Conservation (phyloP, 2,888 invertebrate species). For the Timema cristinae region DNA sequence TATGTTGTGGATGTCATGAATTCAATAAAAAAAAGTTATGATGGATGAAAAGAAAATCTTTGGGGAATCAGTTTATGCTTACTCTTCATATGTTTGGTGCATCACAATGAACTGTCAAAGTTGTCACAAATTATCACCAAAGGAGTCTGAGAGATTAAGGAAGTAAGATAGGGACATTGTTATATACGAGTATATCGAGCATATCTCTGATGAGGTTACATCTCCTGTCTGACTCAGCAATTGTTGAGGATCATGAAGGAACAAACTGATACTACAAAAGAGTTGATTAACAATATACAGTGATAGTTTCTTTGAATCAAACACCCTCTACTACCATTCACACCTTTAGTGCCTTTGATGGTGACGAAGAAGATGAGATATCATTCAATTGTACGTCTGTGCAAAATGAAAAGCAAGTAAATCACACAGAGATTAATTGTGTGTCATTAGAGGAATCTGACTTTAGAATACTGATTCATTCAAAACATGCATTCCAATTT, state of each 20-base stretch:
- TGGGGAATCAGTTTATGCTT: background rate
- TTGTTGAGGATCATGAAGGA: background rate
- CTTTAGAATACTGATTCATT: background rate
- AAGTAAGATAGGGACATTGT: background rate
- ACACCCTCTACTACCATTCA: background rate
- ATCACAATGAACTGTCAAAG: background rate
- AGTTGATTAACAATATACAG: background rate
- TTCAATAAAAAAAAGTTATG: background rate
- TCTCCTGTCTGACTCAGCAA: background rate
- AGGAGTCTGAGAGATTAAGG: background rate
- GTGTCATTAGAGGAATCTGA: conserved; percentile 1
- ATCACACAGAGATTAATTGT: background rate
- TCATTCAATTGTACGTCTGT: background rate
- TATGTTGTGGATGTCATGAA: background rate
- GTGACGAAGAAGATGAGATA: background rate
- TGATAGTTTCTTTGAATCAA: background rate
- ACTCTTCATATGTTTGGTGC: background rate
- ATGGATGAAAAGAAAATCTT: background rate
- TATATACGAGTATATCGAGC: background rate
- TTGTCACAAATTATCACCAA: background rate
- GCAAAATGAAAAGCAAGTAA: background rate
- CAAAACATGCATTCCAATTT: background rate
- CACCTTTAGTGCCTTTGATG: background rate
- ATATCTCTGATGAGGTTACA: background rate
- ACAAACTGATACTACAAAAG: background rate